These are phyloP conservation scores for Ondatra zibethicus DNA, from an alignment of 2,113 vertebrate species.

Conservation along the genomic window DNA sequence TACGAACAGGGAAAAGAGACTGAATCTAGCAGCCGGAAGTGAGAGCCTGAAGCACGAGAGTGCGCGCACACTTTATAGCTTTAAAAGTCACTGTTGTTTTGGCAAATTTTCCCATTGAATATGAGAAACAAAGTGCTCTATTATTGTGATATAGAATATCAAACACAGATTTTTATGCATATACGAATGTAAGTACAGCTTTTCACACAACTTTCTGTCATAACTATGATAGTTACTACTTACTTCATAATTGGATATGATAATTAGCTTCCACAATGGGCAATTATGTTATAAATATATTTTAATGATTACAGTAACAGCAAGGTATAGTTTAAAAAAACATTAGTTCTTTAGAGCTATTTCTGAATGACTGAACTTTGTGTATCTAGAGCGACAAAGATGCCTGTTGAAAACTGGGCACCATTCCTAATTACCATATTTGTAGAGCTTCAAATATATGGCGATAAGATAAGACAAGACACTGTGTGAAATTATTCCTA, in stretches of 20 bases:
- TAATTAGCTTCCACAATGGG: neutral
- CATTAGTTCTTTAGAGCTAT: neutral
- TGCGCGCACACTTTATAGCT: neutral
- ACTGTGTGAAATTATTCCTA: neutral
- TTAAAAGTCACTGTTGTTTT: neutral
- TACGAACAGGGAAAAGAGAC: no score
- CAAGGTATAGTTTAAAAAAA: neutral
- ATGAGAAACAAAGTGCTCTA: neutral
- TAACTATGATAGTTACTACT: neutral
- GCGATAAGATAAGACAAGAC: neutral
- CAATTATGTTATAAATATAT: neutral
- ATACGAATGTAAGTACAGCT: neutral
- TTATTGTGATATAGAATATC: neutral
- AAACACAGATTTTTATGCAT: neutral
- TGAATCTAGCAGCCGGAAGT: no score
- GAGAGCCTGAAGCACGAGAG: no score
- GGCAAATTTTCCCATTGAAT: neutral
- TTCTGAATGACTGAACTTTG: neutral
- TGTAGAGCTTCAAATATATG: neutral
- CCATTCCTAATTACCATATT: neutral
- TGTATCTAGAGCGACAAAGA: neutral
- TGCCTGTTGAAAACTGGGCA: neutral
- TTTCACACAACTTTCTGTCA: neutral
- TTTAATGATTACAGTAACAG: neutral
- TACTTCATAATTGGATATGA: neutral